Percentiles rank a stretch among this genome's conserved stretches.
Conservation (phyloP, 2,113 vertebrate genomes). For the Leptodactylus fuscus region DNA sequence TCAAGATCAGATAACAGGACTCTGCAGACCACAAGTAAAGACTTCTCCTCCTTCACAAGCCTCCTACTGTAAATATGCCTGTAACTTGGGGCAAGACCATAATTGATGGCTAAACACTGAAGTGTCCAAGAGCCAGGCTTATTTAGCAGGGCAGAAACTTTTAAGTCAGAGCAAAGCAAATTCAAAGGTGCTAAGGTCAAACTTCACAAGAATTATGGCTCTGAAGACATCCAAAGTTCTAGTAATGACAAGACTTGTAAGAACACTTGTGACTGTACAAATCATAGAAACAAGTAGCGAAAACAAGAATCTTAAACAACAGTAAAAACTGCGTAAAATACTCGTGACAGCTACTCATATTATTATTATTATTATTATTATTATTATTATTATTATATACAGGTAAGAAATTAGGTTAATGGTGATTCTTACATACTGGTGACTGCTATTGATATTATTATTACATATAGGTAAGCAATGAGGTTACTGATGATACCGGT, state of each 20-base stretch:
- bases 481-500: too few relatives aligned
- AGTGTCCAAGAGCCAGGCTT: conserved; percentile 77
- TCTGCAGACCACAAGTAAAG: conserved; percentile 41
- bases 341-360: not conserved
- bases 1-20: conserved; percentile 66
- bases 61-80: conserved; percentile 63
- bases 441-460: too few relatives aligned
- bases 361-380: too few relatives aligned
- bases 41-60: conserved; percentile 63
- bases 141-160: conserved; percentile 82
- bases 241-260: not conserved
- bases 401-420: too few relatives aligned
- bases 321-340: not conserved
- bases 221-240: conserved; percentile 51
- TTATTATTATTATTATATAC: too few relatives aligned
- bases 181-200: conserved; percentile 79
- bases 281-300: not conserved
- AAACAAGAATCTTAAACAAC: not conserved
- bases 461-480: too few relatives aligned
- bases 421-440: too few relatives aligned
- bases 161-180: conserved; percentile 78
- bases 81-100: conserved; percentile 72
- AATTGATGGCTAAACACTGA: conserved; percentile 80
- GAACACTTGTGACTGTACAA: not conserved
- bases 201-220: conserved; percentile 78